phyloP scores from a whole-genome alignment of 2,888 invertebrate genomes.

The Microplitis manilae region DNA sequence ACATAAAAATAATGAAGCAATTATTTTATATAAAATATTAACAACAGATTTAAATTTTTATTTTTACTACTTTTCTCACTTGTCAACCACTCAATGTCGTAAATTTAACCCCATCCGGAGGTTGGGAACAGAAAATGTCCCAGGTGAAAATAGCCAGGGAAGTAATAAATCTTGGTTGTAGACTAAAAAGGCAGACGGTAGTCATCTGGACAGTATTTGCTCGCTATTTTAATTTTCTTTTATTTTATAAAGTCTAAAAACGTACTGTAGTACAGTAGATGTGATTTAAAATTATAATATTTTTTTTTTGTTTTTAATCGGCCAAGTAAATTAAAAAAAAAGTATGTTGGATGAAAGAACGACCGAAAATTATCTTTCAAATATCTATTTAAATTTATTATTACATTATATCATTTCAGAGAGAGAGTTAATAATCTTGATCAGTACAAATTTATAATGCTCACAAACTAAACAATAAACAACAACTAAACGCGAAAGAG shows the following conservation, averaged over 20 bases:
- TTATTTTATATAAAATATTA: background rate
- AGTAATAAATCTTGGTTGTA: slow-evolving; percentile 53
- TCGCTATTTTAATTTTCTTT: background rate
- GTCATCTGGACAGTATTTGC: slow-evolving; percentile 25
- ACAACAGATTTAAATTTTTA: background rate
- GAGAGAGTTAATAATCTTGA: too few species aligned
- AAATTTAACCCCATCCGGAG: slow-evolving; percentile 24
- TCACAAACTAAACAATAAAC: background rate
- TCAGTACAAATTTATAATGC: too few species aligned
- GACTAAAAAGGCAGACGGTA: slow-evolving; percentile 50
- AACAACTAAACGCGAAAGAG: background rate
- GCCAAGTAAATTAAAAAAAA: too few species aligned
- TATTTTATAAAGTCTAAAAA: background rate
- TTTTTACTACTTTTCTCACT: slow-evolving; percentile 1
- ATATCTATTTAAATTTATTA: too few species aligned
- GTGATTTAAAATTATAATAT: background rate
- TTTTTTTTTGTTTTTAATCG: too few species aligned
- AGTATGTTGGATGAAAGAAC: too few species aligned
- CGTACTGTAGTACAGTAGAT: background rate
- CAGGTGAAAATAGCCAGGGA: slow-evolving; percentile 40
- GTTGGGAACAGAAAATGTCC: slow-evolving; percentile 30
- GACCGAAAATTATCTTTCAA: too few species aligned
- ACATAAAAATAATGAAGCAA: background rate
- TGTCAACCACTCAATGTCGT: slow-evolving; percentile 16
- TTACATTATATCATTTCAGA: too few species aligned